Evolutionary conservation across 92 coral and sea anemone species (phyloP).

Genomic region (Porites evermanni): DNA sequence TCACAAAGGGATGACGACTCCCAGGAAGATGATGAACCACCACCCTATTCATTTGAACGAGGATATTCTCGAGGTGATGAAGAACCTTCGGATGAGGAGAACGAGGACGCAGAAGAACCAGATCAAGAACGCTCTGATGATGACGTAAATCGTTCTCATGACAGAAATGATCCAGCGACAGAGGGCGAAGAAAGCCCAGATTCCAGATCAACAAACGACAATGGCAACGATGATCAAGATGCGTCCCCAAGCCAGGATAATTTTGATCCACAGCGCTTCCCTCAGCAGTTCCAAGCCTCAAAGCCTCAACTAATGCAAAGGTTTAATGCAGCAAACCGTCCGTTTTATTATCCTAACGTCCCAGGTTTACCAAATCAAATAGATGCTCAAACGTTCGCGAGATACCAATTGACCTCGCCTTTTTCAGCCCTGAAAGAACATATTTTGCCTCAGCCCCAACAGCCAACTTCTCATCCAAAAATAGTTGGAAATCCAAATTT

Average conservation of each 20-base stretch:
- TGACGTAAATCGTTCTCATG: neutral
- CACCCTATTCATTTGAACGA: constrained; percentile 39
- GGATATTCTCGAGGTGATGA: constrained; percentile 56
- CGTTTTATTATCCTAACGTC: neutral
- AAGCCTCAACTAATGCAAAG: constrained; percentile 1
- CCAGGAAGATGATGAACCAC: constrained; percentile 64
- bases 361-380: neutral
- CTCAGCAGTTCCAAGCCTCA: neutral
- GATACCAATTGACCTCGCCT: constrained; percentile 52
- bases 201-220: constrained; percentile 9
- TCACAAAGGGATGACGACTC: constrained; percentile 36
- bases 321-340: constrained; percentile 5
- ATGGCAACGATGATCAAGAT: constrained; percentile 4
- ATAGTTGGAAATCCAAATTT: constrained; percentile 27
- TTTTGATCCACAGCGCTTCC: neutral
- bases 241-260: neutral
- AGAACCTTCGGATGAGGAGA: constrained; percentile 28
- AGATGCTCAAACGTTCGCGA: constrained; percentile 42
- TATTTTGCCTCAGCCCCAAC: constrained; percentile 28
- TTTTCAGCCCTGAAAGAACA: constrained; percentile 47
- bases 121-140: constrained; percentile 25
- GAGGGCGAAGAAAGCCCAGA: constrained; percentile 19
- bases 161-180: constrained; percentile 31
- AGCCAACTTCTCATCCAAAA: constrained; percentile 2
- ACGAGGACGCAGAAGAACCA: constrained; percentile 42